These are phyloP conservation scores for Anagyrus pseudococci DNA, from an alignment of 2,888 invertebrate genomes.

Conservation along the genomic window DNA sequence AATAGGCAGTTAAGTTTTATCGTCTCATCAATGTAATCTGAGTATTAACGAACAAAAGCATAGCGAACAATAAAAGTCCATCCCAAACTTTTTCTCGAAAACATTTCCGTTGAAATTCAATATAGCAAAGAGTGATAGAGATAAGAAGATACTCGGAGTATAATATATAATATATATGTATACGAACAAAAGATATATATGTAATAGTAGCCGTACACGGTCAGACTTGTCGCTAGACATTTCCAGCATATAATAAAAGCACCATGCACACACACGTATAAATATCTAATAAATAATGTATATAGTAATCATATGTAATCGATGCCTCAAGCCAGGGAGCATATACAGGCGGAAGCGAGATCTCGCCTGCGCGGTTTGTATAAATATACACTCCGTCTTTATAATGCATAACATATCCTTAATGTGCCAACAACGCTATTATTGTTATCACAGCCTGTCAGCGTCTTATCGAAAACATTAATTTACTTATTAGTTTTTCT, in stretches of 20 bases:
- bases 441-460: conserved; percentile 47
- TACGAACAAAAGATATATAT: no score
- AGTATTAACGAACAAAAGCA: neutral
- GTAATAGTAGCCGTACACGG: conserved; percentile 42
- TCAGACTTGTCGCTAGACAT: conserved; percentile 54
- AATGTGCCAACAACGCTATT: conserved; percentile 57
- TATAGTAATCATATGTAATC: conserved; percentile 38
- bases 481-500: neutral
- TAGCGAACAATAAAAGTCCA: no score
- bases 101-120: conserved; percentile 7
- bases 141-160: conserved; percentile 39
- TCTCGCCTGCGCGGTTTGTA: no score
- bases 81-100: conserved; percentile 30
- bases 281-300: conserved; percentile 48
- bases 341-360: conserved; percentile 3
- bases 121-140: conserved; percentile 25
- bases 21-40: neutral
- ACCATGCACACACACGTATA: conserved; percentile 53
- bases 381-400: neutral
- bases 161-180: conserved; percentile 35
- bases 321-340: conserved; percentile 50
- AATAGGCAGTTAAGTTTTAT: neutral
- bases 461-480: conserved; percentile 41
- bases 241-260: conserved; percentile 51
- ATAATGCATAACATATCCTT: conserved; percentile 28